Conservation (phyloP, 1,140 invertebrate genomes). For the Trinorchestia longiramus region DNA sequence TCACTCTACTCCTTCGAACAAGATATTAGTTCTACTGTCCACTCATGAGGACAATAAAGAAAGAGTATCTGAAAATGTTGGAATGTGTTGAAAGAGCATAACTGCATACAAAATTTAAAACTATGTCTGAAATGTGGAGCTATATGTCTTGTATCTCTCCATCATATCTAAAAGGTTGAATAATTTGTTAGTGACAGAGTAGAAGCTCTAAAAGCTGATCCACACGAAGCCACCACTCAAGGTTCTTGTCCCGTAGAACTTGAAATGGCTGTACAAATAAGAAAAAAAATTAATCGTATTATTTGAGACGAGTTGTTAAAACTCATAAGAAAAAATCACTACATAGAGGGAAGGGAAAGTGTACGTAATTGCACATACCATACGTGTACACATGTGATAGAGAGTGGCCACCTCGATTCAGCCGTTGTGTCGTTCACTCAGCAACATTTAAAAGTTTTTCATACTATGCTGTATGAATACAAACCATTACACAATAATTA, state of each 20-base stretch:
- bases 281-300: neutral
- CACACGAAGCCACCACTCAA: neutral
- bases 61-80: neutral
- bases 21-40: neutral
- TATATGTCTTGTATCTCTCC: neutral
- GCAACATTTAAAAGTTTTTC: neutral
- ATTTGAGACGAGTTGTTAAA: neutral
- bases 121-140: neutral
- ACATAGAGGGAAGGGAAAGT: neutral
- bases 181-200: neutral
- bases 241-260: neutral
- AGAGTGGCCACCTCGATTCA: neutral
- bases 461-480: neutral
- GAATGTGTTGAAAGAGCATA: neutral
- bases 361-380: too few species aligned
- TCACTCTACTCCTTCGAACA: neutral
- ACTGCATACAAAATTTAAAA: neutral
- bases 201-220: neutral
- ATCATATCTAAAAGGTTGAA: neutral
- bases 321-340: neutral
- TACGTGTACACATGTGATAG: neutral
- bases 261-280: neutral
- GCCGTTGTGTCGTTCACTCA: neutral
- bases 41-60: neutral
- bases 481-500: neutral